phyloP scores from a whole-genome alignment of 2,797 vertebrate genomes.

The Poeciliopsis presidionis region DNA sequence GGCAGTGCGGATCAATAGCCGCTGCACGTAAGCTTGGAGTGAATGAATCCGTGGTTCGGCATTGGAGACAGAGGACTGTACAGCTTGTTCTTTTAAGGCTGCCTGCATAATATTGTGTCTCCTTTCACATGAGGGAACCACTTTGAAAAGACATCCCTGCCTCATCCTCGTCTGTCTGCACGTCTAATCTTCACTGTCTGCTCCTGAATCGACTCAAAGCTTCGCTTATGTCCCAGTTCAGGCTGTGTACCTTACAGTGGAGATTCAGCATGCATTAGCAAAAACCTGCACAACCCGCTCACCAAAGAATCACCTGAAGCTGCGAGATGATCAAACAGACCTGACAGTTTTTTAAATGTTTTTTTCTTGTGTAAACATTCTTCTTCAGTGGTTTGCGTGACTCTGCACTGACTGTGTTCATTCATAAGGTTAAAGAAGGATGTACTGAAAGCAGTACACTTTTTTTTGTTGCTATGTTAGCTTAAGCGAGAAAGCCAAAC shows the following conservation, averaged over 20 bases:
- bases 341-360: slow-evolving; percentile 23
- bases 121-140: slow-evolving; percentile 40
- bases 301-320: slow-evolving; percentile 54
- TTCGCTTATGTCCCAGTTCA: slow-evolving; percentile 53
- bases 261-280: slow-evolving; percentile 26
- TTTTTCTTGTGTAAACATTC: slow-evolving; percentile 41
- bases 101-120: slow-evolving; percentile 13
- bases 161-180: slow-evolving; percentile 51
- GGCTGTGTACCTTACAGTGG: slow-evolving; percentile 52
- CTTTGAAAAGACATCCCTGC: slow-evolving; percentile 47
- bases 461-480: slow-evolving; percentile 5
- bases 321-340: slow-evolving; percentile 38
- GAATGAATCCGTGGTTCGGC: no score
- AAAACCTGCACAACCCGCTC: slow-evolving; percentile 33
- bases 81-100: slow-evolving; percentile 8
- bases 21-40: no score
- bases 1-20: no score
- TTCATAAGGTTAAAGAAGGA: slow-evolving; percentile 46
- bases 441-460: background rate
- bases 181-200: slow-evolving; percentile 63
- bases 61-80: background rate
- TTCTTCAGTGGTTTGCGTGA: slow-evolving; percentile 34
- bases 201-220: slow-evolving; percentile 50
- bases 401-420: slow-evolving; percentile 32
- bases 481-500: slow-evolving; percentile 3